Evolutionary conservation across 2,888 invertebrate species (phyloP), one percentile per base, ranked within the genome.

Genomic region (Suillia variegata): DNA sequence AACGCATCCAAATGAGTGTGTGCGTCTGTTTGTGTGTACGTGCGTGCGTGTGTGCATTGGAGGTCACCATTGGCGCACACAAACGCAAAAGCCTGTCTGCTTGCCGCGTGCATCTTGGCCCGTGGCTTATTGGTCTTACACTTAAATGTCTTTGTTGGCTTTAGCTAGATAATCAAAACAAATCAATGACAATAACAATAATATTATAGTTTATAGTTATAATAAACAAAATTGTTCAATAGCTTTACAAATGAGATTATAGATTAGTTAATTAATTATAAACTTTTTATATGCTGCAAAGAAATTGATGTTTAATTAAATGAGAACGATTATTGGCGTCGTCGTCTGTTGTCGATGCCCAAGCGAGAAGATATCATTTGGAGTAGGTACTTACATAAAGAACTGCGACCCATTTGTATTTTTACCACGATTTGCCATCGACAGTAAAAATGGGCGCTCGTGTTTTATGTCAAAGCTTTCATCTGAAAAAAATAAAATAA

Each of bases 361-460:
- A 38, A 13, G 54, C n/a, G 13, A 10, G n/a, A 5, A 15, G n/a
- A n/a, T n/a, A n/a, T 2, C 49, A 49, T 24, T 17, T 24, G 49
- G 18, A n/a, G 15, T 50, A 8, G 33, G 24, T 75, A 91, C 96
- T 94, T 88, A 98, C 96, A 98, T 94, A 84, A 98, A 98, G 84
- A 99, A 99, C 81, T 99, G 99, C 2, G 98, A 98, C 61, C 98
- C 97, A 83, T 99, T 99, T 42, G 98, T 98, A 78, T 98, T 92
- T 82, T 93, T 94, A 67, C 98, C 98, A 74, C 96, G 87, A 84
- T 99, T 99, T 15, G 98, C 98, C 98, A 99, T 99, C 42, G 98
- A 98, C 59, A 99, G 85, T 67, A 99, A 84, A 80, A 91, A 96
- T 15, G 96, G 93, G 69, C 88, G 87, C 73, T 94, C 94, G 85